Conservation (phyloP, 2,888 invertebrate genomes). For the Ophioninae sp. region DNA sequence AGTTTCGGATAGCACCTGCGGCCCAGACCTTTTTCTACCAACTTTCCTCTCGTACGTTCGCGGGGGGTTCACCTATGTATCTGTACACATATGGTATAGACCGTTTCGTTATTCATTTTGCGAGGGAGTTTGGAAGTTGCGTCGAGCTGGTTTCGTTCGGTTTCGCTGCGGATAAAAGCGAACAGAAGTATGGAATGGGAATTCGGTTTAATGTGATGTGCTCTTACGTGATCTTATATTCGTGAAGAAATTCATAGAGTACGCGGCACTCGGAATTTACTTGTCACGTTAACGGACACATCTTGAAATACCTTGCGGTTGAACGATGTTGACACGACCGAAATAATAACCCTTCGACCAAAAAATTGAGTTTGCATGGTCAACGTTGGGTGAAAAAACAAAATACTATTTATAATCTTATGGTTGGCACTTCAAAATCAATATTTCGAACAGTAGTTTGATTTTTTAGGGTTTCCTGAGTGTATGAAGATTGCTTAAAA, state of each 20-base stretch:
- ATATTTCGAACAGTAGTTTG: too few relatives aligned
- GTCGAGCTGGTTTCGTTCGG: conserved; percentile 47
- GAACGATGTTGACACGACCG: background rate
- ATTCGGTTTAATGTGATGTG: conserved; percentile 17
- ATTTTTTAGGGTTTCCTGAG: too few relatives aligned
- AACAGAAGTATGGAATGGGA: conserved; percentile 35
- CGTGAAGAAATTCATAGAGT: conserved; percentile 30
- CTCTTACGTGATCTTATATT: conserved; percentile 20
- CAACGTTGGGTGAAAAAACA: too few relatives aligned
- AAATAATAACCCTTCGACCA: too few relatives aligned
- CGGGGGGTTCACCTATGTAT: conserved; percentile 12
- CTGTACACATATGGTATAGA: conserved; percentile 3
- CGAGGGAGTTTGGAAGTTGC: conserved; percentile 49
- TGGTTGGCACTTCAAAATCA: too few relatives aligned
- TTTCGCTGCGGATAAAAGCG: conserved; percentile 32
- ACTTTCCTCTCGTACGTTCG: conserved; percentile 26
- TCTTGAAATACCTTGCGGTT: conserved; percentile 1
- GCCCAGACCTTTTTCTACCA: conserved; percentile 33
- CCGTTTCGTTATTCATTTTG: conserved; percentile 57
- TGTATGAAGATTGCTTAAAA: too few relatives aligned
- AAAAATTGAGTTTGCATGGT: too few relatives aligned
- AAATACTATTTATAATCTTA: too few relatives aligned
- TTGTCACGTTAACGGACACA: background rate
- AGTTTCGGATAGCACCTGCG: conserved; percentile 49
- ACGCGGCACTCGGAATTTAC: conserved; percentile 9